Conservation (phyloP, 1,140 invertebrate species). For the Bursaphelenchus mucronatus region DNA sequence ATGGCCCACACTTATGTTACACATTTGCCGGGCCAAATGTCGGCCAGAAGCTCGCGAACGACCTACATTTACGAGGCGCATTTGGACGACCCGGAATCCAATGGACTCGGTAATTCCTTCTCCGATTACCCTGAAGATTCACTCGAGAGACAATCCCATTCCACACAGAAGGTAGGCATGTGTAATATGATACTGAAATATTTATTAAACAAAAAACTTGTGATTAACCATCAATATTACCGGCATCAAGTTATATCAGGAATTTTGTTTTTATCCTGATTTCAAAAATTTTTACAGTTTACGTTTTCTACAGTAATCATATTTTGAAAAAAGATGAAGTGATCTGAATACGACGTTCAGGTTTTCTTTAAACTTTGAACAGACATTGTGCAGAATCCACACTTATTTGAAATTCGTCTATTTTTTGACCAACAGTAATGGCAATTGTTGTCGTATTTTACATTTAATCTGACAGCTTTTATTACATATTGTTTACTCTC, state of each 20-base stretch:
- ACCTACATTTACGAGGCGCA: constrained; percentile 58
- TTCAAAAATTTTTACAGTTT: neutral
- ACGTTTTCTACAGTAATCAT: too few species aligned
- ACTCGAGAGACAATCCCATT: constrained; percentile 46
- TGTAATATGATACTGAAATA: constrained; percentile 6
- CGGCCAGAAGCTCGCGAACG: constrained; percentile 53
- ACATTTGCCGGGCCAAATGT: constrained; percentile 47
- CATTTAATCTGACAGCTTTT: constrained; percentile 19
- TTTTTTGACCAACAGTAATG: neutral
- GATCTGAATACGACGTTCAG: too few species aligned
- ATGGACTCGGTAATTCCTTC: constrained; percentile 18
- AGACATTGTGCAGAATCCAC: too few species aligned
- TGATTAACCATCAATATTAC: neutral
- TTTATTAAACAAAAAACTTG: neutral
- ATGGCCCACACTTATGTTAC: constrained; percentile 59
- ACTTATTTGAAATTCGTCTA: too few species aligned
- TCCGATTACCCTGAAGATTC: constrained; percentile 26
- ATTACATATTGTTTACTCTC: constrained; percentile 21
- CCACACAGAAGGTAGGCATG: constrained; percentile 55
- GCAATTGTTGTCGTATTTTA: constrained; percentile 15
- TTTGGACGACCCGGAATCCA: constrained; percentile 48
- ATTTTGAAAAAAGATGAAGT: too few species aligned
- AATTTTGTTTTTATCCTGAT: neutral
- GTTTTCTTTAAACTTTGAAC: too few species aligned
- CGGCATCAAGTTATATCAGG: too few species aligned